Evolutionary conservation across 2,888 invertebrate genomes (phyloP).

Genomic region (Alloscopus bannaensis): DNA sequence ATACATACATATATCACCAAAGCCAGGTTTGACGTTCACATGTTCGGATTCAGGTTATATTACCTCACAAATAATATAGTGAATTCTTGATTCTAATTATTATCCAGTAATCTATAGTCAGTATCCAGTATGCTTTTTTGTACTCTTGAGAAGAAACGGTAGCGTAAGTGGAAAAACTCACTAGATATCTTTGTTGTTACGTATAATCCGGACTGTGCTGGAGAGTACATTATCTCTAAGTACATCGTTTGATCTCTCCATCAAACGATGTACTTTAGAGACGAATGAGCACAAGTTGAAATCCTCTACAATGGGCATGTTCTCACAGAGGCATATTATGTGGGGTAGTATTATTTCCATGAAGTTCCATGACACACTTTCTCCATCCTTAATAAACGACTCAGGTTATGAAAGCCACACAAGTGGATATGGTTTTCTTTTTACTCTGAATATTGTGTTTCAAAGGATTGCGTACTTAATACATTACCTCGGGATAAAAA

Average conservation of each 20-base stretch:
- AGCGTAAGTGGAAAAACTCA: no score
- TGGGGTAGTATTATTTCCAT: background rate
- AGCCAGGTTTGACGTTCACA: no score
- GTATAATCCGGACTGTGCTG: no score
- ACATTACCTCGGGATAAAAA: background rate
- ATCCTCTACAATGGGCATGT: background rate
- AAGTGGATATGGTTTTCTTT: background rate
- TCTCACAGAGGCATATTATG: background rate
- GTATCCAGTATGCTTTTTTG: no score
- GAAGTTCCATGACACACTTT: slow-evolving; percentile 27
- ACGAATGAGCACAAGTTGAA: background rate
- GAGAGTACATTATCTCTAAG: no score
- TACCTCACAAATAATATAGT: no score
- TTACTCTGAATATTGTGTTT: background rate
- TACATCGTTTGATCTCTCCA: no score
- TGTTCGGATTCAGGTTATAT: no score
- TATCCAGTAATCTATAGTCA: no score
- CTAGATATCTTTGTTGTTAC: background rate
- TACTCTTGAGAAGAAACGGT: no score
- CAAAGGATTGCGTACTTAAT: background rate
- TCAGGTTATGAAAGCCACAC: background rate
- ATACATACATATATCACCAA: no score
- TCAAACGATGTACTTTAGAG: background rate
- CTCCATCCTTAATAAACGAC: background rate
- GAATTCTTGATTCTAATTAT: no score